phyloP scores from a whole-genome alignment of 1,140 invertebrate genomes.

The Macrosteles quadrilineatus region DNA sequence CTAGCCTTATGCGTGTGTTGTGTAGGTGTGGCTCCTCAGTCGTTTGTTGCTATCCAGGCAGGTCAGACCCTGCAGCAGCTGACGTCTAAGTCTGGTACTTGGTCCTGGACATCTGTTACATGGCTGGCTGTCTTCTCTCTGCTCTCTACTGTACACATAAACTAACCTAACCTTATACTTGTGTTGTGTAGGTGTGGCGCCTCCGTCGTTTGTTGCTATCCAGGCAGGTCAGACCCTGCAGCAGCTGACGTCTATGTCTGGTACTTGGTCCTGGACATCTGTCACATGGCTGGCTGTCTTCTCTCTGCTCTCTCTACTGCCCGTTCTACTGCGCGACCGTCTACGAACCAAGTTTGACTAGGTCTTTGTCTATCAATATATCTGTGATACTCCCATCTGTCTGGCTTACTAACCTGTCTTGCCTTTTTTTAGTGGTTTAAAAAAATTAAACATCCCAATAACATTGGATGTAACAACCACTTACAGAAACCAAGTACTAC shows the following conservation, averaged over 20 bases:
- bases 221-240: constrained; percentile 97
- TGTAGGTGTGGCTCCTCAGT: constrained; percentile 95
- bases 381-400: too few relatives aligned
- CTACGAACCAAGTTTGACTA: constrained; percentile 81
- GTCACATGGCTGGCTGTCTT: constrained; percentile 74
- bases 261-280: constrained; percentile 88
- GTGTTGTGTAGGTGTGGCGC: constrained; percentile 85
- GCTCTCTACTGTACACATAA: too few relatives aligned
- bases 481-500: too few relatives aligned
- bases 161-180: too few relatives aligned
- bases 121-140: too few relatives aligned
- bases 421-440: too few relatives aligned
- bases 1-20: too few relatives aligned
- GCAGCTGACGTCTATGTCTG: constrained; percentile 85
- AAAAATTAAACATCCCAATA: too few relatives aligned
- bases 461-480: too few relatives aligned
- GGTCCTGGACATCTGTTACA: constrained; percentile 85
- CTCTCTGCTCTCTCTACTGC: constrained; percentile 82
- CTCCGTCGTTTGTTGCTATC: constrained; percentile 96
- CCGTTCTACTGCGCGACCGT: constrained; percentile 87
- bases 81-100: constrained; percentile 84
- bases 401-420: too few relatives aligned
- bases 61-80: constrained; percentile 94
- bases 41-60: constrained; percentile 96
- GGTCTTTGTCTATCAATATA: constrained; percentile 11